These are phyloP conservation scores for Nyleta sp. DNA, from an alignment of 2,888 invertebrate genomes.

Conservation along the genomic window DNA sequence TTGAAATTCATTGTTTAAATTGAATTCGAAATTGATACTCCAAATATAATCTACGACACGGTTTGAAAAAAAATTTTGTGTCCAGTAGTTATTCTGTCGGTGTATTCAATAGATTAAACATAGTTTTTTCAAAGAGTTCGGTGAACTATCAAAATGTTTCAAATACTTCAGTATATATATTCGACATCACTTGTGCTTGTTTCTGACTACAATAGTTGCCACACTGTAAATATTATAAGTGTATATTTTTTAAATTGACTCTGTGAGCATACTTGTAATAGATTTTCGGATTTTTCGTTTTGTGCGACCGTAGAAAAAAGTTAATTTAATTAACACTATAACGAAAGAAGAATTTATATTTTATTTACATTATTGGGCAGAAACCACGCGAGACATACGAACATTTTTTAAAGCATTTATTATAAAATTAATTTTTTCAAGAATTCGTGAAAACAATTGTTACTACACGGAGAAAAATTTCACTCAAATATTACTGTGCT, in stretches of 20 bases:
- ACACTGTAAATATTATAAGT: slow-evolving; percentile 27
- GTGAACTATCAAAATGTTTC: slow-evolving; percentile 17
- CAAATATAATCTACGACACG: neutral
- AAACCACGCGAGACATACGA: no score
- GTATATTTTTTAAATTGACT: slow-evolving; percentile 28
- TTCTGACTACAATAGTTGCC: slow-evolving; percentile 11
- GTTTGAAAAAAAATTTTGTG: neutral
- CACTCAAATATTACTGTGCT: no score
- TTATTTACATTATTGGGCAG: no score
- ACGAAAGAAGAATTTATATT: no score
- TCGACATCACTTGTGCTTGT: neutral
- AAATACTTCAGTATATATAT: slow-evolving; percentile 7
- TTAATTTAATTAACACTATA: no score
- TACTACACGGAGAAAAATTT: no score
- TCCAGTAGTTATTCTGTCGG: slow-evolving; percentile 6
- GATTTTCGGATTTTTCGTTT: neutral
- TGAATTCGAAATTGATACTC: slow-evolving; percentile 1
- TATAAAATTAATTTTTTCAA: no score
- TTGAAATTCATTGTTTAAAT: neutral
- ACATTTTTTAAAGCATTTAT: no score
- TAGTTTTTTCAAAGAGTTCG: slow-evolving; percentile 22
- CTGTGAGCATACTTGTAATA: neutral
- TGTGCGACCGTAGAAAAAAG: no score
- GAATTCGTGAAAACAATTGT: no score
- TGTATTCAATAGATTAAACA: slow-evolving; percentile 16